Conservation (phyloP, 2,113 vertebrate species). For the Scatophagus argus region DNA sequence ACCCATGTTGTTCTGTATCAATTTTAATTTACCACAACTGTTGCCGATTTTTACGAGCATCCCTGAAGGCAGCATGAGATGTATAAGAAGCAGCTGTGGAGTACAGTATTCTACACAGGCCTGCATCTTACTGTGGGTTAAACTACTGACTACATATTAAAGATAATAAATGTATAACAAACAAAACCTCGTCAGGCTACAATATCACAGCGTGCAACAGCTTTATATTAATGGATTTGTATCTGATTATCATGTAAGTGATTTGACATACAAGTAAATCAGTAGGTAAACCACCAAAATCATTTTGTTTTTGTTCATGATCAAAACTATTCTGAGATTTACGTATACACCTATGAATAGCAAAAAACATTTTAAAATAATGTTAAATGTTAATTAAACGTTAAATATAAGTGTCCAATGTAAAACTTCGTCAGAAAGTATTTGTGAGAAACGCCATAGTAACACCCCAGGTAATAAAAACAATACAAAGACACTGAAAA, state of each 20-base stretch:
- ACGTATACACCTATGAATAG: too few relatives aligned
- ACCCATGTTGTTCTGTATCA: neutral
- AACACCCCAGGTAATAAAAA: neutral
- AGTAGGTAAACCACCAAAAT: neutral
- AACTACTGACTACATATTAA: neutral
- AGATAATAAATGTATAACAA: neutral
- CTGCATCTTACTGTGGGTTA: too few relatives aligned
- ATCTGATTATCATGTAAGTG: neutral
- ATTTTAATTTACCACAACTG: neutral
- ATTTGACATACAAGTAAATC: neutral
- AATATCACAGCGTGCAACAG: neutral
- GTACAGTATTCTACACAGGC: too few relatives aligned
- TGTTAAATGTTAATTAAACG: too few relatives aligned
- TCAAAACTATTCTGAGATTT: too few relatives aligned
- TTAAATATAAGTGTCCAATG: neutral
- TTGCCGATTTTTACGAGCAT: neutral
- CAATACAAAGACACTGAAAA: too few relatives aligned
- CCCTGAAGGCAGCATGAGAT: neutral
- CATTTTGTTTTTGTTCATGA: too few relatives aligned
- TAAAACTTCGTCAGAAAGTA: neutral
- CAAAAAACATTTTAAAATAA: too few relatives aligned
- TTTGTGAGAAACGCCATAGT: too few relatives aligned
- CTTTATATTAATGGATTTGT: neutral
- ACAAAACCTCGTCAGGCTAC: neutral
- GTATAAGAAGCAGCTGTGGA: neutral